These are phyloP conservation scores for Dascillus cervinus DNA, from an alignment of 2,888 invertebrate genomes.

Conservation along the genomic window DNA sequence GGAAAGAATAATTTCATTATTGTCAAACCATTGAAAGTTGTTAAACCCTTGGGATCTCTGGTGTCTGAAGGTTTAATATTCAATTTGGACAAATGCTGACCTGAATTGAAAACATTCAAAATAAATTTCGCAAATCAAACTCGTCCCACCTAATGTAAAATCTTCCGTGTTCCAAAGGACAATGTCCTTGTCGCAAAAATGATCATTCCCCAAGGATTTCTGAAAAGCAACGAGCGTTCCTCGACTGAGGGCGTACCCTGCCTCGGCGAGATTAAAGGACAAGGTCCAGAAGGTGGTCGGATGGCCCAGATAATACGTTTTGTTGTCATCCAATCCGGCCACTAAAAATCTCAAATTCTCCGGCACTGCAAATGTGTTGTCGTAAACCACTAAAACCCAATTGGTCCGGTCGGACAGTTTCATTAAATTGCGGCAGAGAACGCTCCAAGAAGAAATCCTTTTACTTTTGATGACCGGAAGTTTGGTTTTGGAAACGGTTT, in stretches of 20 bases:
- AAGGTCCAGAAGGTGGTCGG: constrained; percentile 48
- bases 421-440: constrained; percentile 30
- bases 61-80: constrained; percentile 47
- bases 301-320: constrained; percentile 49
- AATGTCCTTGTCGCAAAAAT: constrained; percentile 34
- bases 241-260: constrained; percentile 50
- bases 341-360: constrained; percentile 50
- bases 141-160: constrained; percentile 11
- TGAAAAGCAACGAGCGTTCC: constrained; percentile 40
- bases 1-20: constrained; percentile 30
- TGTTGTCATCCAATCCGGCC: constrained; percentile 39
- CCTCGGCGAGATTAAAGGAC: constrained; percentile 47
- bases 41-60: constrained; percentile 43
- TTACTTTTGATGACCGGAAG: constrained; percentile 25
- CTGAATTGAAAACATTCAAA: constrained; percentile 27
- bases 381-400: constrained; percentile 50
- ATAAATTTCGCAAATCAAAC: constrained; percentile 1
- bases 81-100: constrained; percentile 45
- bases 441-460: constrained; percentile 32
- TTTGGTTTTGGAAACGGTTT: constrained; percentile 21
- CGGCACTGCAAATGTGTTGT: constrained; percentile 48
- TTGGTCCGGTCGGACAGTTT: constrained; percentile 29
- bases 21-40: constrained; percentile 41
- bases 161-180: constrained; percentile 13
- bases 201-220: constrained; percentile 37